Evolutionary conservation across 1,140 invertebrate genomes (phyloP).

Genomic region (Asobara japonica): DNA sequence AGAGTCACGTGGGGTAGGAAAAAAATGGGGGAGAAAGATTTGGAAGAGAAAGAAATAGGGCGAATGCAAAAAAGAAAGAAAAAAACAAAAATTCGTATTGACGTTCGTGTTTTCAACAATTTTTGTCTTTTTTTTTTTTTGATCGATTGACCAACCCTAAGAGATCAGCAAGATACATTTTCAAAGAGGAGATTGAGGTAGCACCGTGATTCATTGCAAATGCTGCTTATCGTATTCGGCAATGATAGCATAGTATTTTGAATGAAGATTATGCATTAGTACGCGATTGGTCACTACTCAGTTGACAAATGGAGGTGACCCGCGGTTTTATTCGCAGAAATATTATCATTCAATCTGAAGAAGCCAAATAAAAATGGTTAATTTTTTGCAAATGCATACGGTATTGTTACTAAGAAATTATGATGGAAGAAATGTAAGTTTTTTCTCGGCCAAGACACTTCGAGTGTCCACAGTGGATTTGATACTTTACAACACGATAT

Average conservation of each 20-base stretch:
- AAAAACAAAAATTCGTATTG: background rate
- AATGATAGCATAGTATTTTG: too few relatives aligned
- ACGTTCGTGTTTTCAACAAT: background rate
- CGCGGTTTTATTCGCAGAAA: too few relatives aligned
- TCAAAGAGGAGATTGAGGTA: too few relatives aligned
- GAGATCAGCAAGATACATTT: background rate
- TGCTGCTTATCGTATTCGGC: too few relatives aligned
- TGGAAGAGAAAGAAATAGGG: background rate
- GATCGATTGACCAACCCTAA: background rate
- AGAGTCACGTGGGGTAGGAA: constrained; percentile 8
- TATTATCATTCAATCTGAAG: too few relatives aligned
- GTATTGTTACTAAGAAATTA: too few relatives aligned
- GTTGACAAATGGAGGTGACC: too few relatives aligned
- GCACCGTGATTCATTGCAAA: too few relatives aligned
- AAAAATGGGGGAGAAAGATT: constrained; percentile 11
- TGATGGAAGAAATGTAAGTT: too few relatives aligned
- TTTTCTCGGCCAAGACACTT: background rate
- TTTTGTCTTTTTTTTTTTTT: background rate
- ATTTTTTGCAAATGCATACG: too few relatives aligned
- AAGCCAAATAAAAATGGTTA: background rate
- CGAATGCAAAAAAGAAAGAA: background rate
- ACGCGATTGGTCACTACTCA: too few relatives aligned
- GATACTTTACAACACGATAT: background rate
- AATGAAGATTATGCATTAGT: too few relatives aligned
- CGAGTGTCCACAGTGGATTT: background rate